Evolutionary conservation across 2,113 vertebrate genomes (phyloP), one percentile per base, ranked within the genome.

Genomic region (Orientallactaga bullata): DNA sequence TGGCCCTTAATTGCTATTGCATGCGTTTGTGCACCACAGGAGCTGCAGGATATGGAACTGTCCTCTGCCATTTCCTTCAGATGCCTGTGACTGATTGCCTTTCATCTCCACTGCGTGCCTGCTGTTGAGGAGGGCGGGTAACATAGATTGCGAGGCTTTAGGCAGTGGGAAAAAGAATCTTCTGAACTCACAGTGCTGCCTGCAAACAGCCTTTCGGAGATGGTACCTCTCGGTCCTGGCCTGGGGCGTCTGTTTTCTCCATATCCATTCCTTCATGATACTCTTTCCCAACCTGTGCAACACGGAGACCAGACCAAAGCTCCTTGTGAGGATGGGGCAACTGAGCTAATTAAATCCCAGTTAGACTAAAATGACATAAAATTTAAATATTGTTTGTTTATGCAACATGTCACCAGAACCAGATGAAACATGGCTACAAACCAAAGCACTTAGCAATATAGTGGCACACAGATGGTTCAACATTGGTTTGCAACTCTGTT

Each of bases 31-130:
- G 71, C 66, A 69, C 79, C 8, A 1, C 65, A 88, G 94, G 78
- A 93, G 69, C 69, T 79, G 24, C 42, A 85, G 61, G 76, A 63
- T 95, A 93, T 60, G 58, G 83, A 95, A 87, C 86, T 86, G 42
- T 94, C 91, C 80, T 73, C 93, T 51, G 85, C 66, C 86, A 77
- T 97, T 96, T 95, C 91, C 86, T 90, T 95, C 86, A 58, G 83
- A 89, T 93, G 15, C 71, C n/a, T 88, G 71, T 89, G 79, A 95
- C 89, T 94, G 94, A 89, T 95, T 90, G 66, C 86, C 68, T 95
- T 94, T 96, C 60, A 94, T 91, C 83, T 92, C 60, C 71, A 86
- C 18, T 37, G 74, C 92, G 87, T 76, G 39, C 74, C 58, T 85
- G 60, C 74, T 94, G 51, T 87, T 71, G 79, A 47, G 76, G 79